phyloP scores from a whole-genome alignment of 2,113 vertebrate genomes.

The Saguinus midas region DNA sequence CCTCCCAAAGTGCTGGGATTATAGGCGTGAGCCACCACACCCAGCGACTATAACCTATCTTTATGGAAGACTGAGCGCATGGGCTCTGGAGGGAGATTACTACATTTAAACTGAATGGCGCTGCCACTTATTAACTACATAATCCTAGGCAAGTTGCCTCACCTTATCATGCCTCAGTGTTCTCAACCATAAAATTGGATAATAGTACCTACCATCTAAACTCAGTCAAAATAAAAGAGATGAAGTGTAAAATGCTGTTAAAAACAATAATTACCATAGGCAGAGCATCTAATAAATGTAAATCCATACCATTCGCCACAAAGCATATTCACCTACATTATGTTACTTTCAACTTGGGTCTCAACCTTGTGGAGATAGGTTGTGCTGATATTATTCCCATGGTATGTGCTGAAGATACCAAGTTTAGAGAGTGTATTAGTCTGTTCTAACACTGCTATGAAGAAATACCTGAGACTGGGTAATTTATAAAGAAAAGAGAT shows the following conservation, averaged over 20 bases:
- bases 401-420: neutral
- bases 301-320: neutral
- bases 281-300: neutral
- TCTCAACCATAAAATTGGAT: neutral
- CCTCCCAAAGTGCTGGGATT: no score
- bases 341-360: neutral
- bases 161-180: neutral
- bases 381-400: neutral
- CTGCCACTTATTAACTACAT: neutral
- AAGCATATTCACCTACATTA: neutral
- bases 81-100: neutral
- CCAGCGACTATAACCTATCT: neutral
- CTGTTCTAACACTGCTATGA: no score
- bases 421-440: neutral
- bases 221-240: constrained; percentile 3
- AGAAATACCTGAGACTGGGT: no score
- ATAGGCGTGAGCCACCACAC: no score
- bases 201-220: neutral
- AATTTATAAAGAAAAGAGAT: no score
- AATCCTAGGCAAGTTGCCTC: neutral
- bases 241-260: neutral
- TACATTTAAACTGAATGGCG: neutral
- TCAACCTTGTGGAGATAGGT: neutral
- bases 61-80: neutral
- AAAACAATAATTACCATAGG: neutral